These are phyloP conservation scores for Macroramphosus scolopax DNA, from an alignment of 2,797 vertebrate species.

Conservation along the genomic window DNA sequence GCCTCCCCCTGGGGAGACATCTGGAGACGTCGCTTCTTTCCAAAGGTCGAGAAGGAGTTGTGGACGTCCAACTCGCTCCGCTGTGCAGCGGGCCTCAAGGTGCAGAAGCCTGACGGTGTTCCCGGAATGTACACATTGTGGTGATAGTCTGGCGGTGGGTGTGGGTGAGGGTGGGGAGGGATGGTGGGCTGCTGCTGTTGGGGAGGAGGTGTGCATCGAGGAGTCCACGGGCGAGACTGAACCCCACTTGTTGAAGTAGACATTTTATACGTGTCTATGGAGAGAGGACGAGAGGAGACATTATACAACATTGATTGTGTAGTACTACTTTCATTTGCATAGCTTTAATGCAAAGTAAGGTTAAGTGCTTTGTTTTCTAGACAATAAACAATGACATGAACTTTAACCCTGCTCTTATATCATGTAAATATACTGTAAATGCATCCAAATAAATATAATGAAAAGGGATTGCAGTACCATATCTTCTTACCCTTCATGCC, in stretches of 20 bases:
- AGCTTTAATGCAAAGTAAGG: constrained; percentile 2
- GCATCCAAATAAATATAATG: neutral
- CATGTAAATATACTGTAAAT: too few species aligned
- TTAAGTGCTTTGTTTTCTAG: neutral
- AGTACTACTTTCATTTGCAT: constrained; percentile 11
- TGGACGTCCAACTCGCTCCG: constrained; percentile 83
- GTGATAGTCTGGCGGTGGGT: constrained; percentile 87
- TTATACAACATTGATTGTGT: constrained; percentile 21
- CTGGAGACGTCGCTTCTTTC: constrained; percentile 87
- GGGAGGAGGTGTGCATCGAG: constrained; percentile 82
- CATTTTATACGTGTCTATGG: constrained; percentile 85
- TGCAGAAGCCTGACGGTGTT: constrained; percentile 83
- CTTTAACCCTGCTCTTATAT: too few species aligned
- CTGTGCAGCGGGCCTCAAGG: constrained; percentile 75
- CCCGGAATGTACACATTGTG: constrained; percentile 92
- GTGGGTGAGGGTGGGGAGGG: constrained; percentile 68
- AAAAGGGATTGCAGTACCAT: neutral
- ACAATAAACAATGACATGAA: constrained; percentile 12
- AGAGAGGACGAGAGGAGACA: constrained; percentile 8
- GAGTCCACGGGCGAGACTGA: constrained; percentile 82
- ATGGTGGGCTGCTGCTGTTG: constrained; percentile 73
- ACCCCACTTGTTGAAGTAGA: constrained; percentile 72
- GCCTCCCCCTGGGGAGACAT: constrained; percentile 81
- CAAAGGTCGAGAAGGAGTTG: constrained; percentile 92
- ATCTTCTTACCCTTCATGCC: constrained; percentile 72